Conservation (phyloP, 2,888 invertebrate species). For the Oscheius myriophilus region DNA sequence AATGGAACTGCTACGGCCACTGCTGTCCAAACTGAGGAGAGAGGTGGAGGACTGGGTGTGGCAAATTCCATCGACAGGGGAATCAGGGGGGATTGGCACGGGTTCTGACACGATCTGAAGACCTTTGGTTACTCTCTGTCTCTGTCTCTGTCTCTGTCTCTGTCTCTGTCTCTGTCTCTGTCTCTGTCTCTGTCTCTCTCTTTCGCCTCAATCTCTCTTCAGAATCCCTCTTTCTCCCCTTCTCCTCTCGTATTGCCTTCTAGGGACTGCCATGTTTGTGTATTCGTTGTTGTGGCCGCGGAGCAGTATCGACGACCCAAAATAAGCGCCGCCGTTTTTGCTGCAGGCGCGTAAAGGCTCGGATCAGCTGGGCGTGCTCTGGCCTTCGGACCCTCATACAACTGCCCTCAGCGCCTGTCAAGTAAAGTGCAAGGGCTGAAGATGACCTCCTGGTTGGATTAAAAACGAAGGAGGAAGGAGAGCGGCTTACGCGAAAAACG, state of each 20-base stretch:
- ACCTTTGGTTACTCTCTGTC: neutral
- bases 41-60: conserved; percentile 34
- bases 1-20: conserved; percentile 30
- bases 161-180: too few relatives aligned
- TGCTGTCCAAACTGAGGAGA: conserved; percentile 31
- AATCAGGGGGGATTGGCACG: conserved; percentile 37
- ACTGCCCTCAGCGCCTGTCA: neutral
- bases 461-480: too few relatives aligned
- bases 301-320: too few relatives aligned
- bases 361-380: neutral
- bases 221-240: too few relatives aligned
- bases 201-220: too few relatives aligned
- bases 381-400: neutral
- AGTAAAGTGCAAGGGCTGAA: too few relatives aligned
- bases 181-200: too few relatives aligned
- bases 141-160: neutral
- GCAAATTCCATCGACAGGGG: conserved; percentile 29
- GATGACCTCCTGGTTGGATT: too few relatives aligned
- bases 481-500: conserved; percentile 1
- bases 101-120: conserved; percentile 47
- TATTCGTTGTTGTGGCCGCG: too few relatives aligned
- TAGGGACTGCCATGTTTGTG: too few relatives aligned
- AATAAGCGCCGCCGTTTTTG: too few relatives aligned
- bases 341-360: neutral
- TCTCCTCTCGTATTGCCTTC: too few relatives aligned